Conservation (phyloP, 1,140 invertebrate species). For the Drosophila lini region DNA sequence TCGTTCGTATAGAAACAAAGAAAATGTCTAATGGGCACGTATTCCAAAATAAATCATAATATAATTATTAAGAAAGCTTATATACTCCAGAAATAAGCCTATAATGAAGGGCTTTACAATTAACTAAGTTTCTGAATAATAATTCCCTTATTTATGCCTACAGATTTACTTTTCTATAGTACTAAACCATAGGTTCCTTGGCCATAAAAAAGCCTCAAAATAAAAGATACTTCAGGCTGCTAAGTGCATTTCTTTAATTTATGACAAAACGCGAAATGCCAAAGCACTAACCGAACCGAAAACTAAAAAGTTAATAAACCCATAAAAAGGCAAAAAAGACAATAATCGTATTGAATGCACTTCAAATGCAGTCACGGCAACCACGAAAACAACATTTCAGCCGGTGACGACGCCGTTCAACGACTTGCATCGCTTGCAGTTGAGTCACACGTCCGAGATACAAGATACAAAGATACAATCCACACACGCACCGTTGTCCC, state of each 20-base stretch:
- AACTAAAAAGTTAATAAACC: conserved; percentile 71
- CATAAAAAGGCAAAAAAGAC: conserved; percentile 61
- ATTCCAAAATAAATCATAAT: neutral
- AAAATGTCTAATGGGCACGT: neutral
- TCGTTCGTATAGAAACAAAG: neutral
- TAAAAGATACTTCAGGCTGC: neutral
- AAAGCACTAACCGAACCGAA: conserved; percentile 22
- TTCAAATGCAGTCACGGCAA: conserved; percentile 57
- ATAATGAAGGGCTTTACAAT: neutral
- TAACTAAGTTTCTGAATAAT: neutral
- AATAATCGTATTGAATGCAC: conserved; percentile 74
- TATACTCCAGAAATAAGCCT: neutral
- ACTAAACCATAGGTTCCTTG: neutral
- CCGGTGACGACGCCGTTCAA: conserved; percentile 9
- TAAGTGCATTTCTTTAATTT: conserved; percentile 25
- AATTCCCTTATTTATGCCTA: neutral
- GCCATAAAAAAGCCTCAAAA: neutral
- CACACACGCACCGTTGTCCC: conserved; percentile 42
- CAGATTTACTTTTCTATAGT: neutral
- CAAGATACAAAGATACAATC: conserved; percentile 46
- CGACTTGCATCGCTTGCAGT: conserved; percentile 57
- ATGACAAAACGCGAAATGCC: conserved; percentile 44
- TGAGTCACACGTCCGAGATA: conserved; percentile 70
- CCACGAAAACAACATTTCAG: conserved; percentile 38
- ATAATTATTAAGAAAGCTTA: neutral